Base-by-base conservation (phyloP, 2,113 vertebrate species). In the Herpetotheres cachinnans region DNA sequence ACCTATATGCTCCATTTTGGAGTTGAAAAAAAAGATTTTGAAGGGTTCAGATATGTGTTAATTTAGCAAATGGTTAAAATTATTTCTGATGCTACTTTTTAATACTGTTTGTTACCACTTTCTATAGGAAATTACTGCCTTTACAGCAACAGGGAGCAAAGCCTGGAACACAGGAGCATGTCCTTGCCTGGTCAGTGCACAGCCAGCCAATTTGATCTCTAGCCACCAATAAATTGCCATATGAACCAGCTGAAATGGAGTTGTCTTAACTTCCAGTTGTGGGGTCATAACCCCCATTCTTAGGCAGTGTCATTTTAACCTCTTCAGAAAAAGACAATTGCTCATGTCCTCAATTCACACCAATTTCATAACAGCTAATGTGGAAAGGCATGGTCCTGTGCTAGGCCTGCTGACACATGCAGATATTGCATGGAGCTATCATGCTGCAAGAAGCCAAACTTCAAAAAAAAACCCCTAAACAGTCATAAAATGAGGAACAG, bases 181-280 rank as follows among this genome's bases (percentile, higher is more conserved):
- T 47, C n/a, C 38, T 74, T 72, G 85, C 70, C 59, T 0, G 0
- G 11, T 26, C 78, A 79, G 47, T 0, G 0, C 32, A 18, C 42
- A 55, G 34, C 25, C 49, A 83, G 13, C 11, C 29, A 58, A 29
- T 78, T 82, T 62, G 52, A 26, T 47, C 52, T 59, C 77, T 4
- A 91, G 56, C 56, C 73, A 84, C 36, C 40, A 47, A 27, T 2
- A 79, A 89, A 66, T 4, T 59, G 44, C n/a, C 18, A 11, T 2
- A 65, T 36, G 44, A 94, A 76, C 14, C 36, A 79, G 29, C 26
- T 71, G 73, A 83, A 94, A 62, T 66, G 8, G 83, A 89, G 26
- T 47, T 91, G 42, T 59, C 46, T 54, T 54, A 55, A 18, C 16
- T 29, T 89, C 40, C 38, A 72, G 52, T 4, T 58, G n/a, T 44